Base-by-base conservation (phyloP, 1,140 invertebrate species). In the Drosophila tsacasi region DNA sequence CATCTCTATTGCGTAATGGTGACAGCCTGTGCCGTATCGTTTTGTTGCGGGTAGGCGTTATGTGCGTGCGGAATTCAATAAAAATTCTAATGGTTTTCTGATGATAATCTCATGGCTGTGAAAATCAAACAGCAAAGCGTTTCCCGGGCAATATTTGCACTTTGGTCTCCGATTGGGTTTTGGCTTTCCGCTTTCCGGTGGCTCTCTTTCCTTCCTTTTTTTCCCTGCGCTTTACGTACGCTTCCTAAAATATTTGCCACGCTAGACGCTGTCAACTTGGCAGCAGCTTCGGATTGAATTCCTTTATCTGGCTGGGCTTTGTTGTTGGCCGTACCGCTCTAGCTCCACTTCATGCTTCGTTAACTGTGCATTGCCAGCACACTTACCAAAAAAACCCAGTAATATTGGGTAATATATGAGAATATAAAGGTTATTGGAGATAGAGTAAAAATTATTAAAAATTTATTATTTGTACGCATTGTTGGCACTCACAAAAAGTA, bases 71-170 rank as follows among this genome's bases (percentile, higher is more conserved):
- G 85, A 90, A 90, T 90, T 90, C 85, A 90, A 90, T 90, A 90
- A 90, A 90, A 90, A 90, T 90, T 90, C 86, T 90, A 90, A 90
- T 90, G 85, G 86, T 71, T 91, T 90, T 90, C 85, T 90, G 85
- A 90, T 90, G 86, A 90, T 90, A 90, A 90, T 90, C 85, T 82
- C 82, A 77, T 90, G 86, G 72, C 86, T 85, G 76, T 76, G 67
- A 85, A 90, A 90, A 91, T 91, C 85, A 90, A 90, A 90, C 76
- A 90, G 76, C 76, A 49, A 72, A 73, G 54, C 69, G 69, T 72
- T 72, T 79, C 84, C 80, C 66, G 39, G 54, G 61, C 72, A 89
- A 86, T 86, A 89, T 86, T 86, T 86, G 84, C 84, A 80, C 80
- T 86, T 80, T 63, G 83, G 76, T 77, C 77, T 81, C 44, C 63